Percentiles rank a stretch among this genome's conserved stretches.
Conservation (phyloP, 2,797 vertebrate genomes). For the Manis crassicaudata region DNA sequence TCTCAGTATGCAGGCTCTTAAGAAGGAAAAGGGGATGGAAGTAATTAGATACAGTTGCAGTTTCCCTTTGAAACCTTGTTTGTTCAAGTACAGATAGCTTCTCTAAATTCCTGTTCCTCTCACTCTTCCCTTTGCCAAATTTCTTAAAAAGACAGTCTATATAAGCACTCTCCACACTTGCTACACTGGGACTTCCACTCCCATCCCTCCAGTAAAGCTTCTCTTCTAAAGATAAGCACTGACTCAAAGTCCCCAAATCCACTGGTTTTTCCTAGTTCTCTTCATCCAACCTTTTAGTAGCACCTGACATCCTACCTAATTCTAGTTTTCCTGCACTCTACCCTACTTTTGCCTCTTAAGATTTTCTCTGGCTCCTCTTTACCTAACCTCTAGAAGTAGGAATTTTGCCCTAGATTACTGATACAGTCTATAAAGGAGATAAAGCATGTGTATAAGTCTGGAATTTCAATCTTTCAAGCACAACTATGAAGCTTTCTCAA, state of each 20-base stretch:
- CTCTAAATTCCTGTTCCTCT: conserved; percentile 55
- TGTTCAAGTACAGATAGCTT: conserved; percentile 20
- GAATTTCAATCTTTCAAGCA: not conserved
- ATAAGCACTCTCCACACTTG: not conserved
- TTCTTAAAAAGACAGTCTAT: not conserved
- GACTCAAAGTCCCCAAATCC: not conserved
- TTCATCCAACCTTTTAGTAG: not conserved
- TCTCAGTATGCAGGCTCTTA: not conserved
- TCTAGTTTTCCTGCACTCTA: not conserved
- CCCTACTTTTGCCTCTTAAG: not conserved
- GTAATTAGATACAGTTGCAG: conserved; percentile 34
- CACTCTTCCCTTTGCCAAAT: not conserved
- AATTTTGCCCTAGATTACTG: not conserved
- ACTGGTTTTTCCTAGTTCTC: not conserved
- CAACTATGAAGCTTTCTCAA: conserved; percentile 10
- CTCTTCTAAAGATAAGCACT: not conserved
- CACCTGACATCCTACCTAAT: not conserved
- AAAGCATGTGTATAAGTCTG: not conserved
- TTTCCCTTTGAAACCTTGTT: conserved; percentile 56
- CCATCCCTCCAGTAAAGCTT: not conserved
- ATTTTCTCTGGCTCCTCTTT: not conserved
- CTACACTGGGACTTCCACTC: not conserved
- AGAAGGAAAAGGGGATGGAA: not conserved
- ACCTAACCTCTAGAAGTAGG: not conserved
- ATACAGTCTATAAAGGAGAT: not conserved